Conservation (phyloP, 2,888 invertebrate genomes). For the Branchipolynoe longqiensis region DNA sequence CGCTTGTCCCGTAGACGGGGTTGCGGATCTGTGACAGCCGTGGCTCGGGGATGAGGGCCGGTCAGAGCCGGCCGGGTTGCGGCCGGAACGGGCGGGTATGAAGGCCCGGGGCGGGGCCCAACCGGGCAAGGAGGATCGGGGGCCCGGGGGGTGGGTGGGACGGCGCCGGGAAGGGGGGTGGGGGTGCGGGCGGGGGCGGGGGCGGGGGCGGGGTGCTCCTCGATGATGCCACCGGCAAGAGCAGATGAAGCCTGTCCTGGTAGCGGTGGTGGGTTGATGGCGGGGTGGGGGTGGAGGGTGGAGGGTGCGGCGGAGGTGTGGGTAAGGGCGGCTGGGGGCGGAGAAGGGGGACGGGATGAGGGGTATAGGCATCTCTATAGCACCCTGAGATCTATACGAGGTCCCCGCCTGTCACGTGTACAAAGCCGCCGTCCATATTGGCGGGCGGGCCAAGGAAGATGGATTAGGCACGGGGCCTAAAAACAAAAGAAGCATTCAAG, state of each 20-base stretch:
- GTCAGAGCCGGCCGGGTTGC: neutral
- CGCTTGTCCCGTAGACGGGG: constrained; percentile 21
- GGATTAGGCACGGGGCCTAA: constrained; percentile 12
- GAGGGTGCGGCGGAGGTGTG: too few species aligned
- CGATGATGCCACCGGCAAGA: neutral
- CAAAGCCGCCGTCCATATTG: constrained; percentile 41
- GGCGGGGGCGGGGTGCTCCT: neutral
- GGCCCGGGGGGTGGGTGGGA: too few species aligned
- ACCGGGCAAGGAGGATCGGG: too few species aligned
- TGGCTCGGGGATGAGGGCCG: constrained; percentile 1
- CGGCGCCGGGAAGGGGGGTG: neutral
- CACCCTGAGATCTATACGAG: constrained; percentile 32
- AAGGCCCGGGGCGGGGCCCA: too few species aligned
- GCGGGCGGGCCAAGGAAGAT: constrained; percentile 44
- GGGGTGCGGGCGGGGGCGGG: neutral
- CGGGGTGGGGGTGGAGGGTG: too few species aligned
- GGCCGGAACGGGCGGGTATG: too few species aligned
- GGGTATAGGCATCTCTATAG: neutral
- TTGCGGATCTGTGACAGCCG: constrained; percentile 26
- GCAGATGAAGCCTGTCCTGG: too few species aligned
- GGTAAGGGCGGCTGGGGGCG: too few species aligned
- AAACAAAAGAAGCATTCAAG: constrained; percentile 54
- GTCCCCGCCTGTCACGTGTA: constrained; percentile 16
- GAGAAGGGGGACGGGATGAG: too few species aligned
- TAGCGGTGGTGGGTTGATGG: too few species aligned